Base-by-base conservation (phyloP, 2,797 vertebrate genomes). In the Helostoma temminkii region DNA sequence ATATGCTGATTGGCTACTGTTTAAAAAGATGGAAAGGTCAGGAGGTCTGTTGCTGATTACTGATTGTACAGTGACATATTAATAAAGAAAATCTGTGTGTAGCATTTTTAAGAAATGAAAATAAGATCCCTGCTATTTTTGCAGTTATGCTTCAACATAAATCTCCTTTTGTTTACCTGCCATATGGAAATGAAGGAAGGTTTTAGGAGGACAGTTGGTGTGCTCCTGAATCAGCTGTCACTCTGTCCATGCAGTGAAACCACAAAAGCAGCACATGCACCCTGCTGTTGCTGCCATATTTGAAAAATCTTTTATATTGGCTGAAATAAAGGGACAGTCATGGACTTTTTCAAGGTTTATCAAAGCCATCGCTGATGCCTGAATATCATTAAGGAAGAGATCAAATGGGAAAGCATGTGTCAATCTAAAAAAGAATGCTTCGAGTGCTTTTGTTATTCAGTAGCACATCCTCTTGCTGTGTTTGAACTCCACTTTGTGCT, bases 351-450 rank as follows among this genome's bases (percentile, higher is more conserved):
- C 21, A 34, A 14, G 18, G 58, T 53, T 71, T 79, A 74, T 70
- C 75, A 66, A 78, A 82, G 78, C 61, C 60, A 66, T 12, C 57
- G 66, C 74, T 80, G 62, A 82, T 34, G 71, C 62, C 47, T 65
- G 56, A 71, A 67, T 50, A 74, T 24, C 55, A 78, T 52, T 60
- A 59, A 68, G 37, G 46, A 52, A 22, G 41, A 67, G 59, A 78
- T 85, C 59, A 78, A 70, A 74, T 49, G 28, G 18, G 48, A 58
- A 41, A 56, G 61, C 18, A 15, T 6, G 3, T 62, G 21, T 61
- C n/a, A n/a, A n/a, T 72, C 53, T 53, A 55, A 69, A 78, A 71
- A 75, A 34, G 18, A 68, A 62, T 6, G 57, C 59, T 59, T 54
- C 21, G 15, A 63, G 59, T 26, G 18, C 26, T 55, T 70, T 56